Conservation (phyloP, 2,113 vertebrate genomes). For the Vulpes lagopus region DNA sequence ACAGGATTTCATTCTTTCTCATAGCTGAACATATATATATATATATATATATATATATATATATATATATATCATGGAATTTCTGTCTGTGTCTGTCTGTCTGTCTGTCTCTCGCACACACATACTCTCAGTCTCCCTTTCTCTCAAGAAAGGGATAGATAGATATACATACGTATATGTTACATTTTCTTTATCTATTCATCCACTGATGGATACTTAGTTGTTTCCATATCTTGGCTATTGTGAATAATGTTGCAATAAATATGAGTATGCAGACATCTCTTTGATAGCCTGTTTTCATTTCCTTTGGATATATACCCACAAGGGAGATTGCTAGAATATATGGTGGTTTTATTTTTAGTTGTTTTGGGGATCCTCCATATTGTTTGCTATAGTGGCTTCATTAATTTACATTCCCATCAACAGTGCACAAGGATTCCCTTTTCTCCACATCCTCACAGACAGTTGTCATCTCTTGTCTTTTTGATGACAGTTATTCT, state of each 20-base stretch:
- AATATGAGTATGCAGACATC: not conserved
- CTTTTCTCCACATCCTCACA: not conserved
- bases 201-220: not conserved
- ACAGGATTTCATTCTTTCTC: not conserved
- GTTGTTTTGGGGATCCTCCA: not conserved
- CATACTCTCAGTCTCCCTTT: too few species aligned
- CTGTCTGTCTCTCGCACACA: not conserved
- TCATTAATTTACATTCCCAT: not conserved
- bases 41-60: too few species aligned
- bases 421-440: not conserved
- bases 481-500: not conserved
- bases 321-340: not conserved
- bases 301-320: not conserved
- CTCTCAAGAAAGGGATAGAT: too few species aligned
- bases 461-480: not conserved
- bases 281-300: not conserved
- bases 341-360: not conserved
- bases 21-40: not conserved
- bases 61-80: too few species aligned
- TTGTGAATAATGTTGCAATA: not conserved
- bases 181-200: not conserved
- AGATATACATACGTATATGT: not conserved
- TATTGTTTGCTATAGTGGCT: not conserved
- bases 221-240: not conserved
- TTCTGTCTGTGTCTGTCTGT: not conserved